Conservation (phyloP, 2,797 vertebrate species). For the Poeciliopsis turneri region DNA sequence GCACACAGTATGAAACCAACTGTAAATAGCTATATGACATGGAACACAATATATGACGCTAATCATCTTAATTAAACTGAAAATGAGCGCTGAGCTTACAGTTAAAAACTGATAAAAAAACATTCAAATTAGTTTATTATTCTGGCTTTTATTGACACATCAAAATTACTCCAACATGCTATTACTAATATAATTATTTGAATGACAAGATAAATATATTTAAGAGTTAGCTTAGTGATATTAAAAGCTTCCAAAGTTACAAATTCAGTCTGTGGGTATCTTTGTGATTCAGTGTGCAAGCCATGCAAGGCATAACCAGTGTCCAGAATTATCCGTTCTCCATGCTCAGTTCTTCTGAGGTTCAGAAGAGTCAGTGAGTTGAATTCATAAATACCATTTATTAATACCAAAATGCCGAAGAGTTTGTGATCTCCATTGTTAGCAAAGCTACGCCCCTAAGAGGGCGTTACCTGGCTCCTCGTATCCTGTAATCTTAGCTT, state of each 20-base stretch:
- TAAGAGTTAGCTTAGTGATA: constrained; percentile 65
- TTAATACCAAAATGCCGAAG: no score
- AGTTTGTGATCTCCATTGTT: no score
- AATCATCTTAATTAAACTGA: constrained; percentile 59
- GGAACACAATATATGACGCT: constrained; percentile 40
- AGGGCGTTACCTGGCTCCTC: no score
- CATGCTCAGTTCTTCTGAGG: no score
- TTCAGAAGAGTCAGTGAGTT: no score
- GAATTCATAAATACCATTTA: no score
- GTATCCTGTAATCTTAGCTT: no score
- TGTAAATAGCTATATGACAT: constrained; percentile 44
- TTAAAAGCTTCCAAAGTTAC: constrained; percentile 52
- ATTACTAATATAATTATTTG: constrained; percentile 60
- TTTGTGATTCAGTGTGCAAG: constrained; percentile 43
- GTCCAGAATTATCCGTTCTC: no score
- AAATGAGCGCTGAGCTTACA: constrained; percentile 41
- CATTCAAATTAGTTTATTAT: constrained; percentile 71
- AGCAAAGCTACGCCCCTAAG: no score
- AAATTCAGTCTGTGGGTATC: constrained; percentile 51
- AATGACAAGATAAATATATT: constrained; percentile 78
- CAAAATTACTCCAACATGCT: constrained; percentile 63
- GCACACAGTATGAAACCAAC: constrained; percentile 36
- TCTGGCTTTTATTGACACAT: constrained; percentile 76
- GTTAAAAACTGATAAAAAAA: constrained; percentile 44
- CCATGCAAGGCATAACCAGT: neutral